Evolutionary conservation across 2,797 vertebrate genomes (phyloP).

Genomic region (Craterocephalus amniculus): DNA sequence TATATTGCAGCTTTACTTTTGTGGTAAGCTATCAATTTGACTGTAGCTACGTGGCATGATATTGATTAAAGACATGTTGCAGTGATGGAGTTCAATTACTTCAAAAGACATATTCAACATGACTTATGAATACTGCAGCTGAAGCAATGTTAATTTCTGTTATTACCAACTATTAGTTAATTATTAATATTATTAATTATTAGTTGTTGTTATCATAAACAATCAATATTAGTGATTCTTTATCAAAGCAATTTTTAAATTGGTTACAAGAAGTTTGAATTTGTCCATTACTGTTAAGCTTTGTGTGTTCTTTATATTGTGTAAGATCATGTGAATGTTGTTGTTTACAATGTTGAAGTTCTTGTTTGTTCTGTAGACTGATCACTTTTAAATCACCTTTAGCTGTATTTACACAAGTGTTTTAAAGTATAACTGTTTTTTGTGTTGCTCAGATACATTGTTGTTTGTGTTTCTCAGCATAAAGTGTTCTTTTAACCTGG

Average conservation of each 20-base stretch:
- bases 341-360: slow-evolving; percentile 9
- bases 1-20: slow-evolving; percentile 2
- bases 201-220: neutral
- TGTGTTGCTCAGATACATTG: slow-evolving; percentile 1
- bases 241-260: neutral
- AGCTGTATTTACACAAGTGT: neutral
- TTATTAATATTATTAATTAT: no score
- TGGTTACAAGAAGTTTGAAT: neutral
- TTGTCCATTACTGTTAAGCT: neutral
- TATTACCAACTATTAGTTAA: neutral
- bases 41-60: neutral
- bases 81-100: neutral
- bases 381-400: neutral
- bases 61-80: neutral
- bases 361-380: neutral
- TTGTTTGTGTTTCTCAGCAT: neutral
- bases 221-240: neutral
- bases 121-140: neutral
- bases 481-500: neutral
- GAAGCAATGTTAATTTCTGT: neutral
- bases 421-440: slow-evolving; percentile 9
- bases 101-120: neutral
- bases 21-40: neutral
- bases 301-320: neutral
- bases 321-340: neutral